A percentile compares a stretch with the other conserved stretches of the same genome.
These are phyloP conservation scores for Nymphalis urticae DNA, from an alignment of 2,888 invertebrate genomes.

Conservation along the genomic window DNA sequence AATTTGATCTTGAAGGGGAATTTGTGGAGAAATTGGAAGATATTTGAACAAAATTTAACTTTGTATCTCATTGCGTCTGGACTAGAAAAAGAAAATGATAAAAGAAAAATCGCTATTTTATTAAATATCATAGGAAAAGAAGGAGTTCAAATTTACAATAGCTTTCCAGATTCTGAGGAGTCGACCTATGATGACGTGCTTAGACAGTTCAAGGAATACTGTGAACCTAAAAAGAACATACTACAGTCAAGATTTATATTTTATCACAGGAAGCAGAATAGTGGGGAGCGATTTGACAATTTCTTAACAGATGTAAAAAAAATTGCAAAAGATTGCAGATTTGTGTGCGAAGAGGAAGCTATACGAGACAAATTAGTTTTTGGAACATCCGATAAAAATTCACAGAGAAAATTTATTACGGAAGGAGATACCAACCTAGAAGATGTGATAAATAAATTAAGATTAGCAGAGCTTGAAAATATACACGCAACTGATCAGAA, in stretches of 20 bases:
- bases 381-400: background rate
- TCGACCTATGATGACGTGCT: background rate
- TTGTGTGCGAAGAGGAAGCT: background rate
- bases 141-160: background rate
- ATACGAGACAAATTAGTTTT: background rate
- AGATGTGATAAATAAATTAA: conserved; percentile 4
- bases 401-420: background rate
- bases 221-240: conserved; percentile 1
- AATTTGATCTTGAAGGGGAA: background rate
- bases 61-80: background rate
- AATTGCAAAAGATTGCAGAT: background rate
- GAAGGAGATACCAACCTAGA: background rate
- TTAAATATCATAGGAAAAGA: background rate
- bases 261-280: background rate
- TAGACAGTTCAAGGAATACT: background rate
- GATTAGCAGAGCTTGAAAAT: conserved; percentile 6
- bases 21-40: background rate
- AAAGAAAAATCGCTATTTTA: background rate
- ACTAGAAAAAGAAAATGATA: background rate
- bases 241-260: background rate
- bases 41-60: background rate
- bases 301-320: background rate
- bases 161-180: background rate
- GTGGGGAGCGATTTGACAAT: background rate
- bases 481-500: background rate